These are phyloP conservation scores for Rhadinocentrus ornatus DNA, from an alignment of 2,797 vertebrate genomes.

Conservation along the genomic window DNA sequence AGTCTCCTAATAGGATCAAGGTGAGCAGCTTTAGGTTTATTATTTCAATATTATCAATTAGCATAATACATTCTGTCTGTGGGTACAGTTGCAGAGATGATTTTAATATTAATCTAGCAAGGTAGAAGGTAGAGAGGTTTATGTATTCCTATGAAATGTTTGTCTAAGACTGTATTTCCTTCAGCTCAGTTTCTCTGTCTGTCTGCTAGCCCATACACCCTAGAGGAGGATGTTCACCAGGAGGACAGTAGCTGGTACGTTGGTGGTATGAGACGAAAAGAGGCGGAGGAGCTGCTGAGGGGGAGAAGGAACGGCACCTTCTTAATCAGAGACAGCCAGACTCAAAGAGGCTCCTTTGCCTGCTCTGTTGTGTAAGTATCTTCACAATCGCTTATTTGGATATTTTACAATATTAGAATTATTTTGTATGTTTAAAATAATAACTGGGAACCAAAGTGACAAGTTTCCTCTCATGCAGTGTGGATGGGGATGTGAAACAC, in stretches of 20 bases:
- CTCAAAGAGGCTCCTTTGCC: slow-evolving; percentile 91
- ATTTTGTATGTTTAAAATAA: not conserved
- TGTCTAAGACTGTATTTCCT: not conserved
- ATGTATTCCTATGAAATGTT: not conserved
- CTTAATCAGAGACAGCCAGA: slow-evolving; percentile 92
- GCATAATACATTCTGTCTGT: too few species aligned
- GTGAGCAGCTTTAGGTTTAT: too few species aligned
- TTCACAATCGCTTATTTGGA: not conserved
- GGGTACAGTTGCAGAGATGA: too few species aligned
- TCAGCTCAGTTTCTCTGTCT: not conserved
- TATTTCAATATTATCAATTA: too few species aligned
- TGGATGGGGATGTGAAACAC: slow-evolving; percentile 92
- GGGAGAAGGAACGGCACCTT: slow-evolving; percentile 90
- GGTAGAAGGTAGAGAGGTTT: too few species aligned
- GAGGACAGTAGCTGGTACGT: slow-evolving; percentile 92
- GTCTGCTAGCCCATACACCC: slow-evolving; percentile 85
- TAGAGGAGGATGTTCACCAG: slow-evolving; percentile 86
- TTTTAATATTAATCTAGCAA: too few species aligned
- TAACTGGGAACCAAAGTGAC: slow-evolving; percentile 10
- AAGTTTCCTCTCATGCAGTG: slow-evolving; percentile 71
- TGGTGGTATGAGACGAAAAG: slow-evolving; percentile 89
- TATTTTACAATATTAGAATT: not conserved
- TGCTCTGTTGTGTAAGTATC: slow-evolving; percentile 94
- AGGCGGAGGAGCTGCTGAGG: slow-evolving; percentile 90
- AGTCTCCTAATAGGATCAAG: too few species aligned